Conservation (phyloP, 2,113 vertebrate genomes). For the Myotis lucifugus region DNA sequence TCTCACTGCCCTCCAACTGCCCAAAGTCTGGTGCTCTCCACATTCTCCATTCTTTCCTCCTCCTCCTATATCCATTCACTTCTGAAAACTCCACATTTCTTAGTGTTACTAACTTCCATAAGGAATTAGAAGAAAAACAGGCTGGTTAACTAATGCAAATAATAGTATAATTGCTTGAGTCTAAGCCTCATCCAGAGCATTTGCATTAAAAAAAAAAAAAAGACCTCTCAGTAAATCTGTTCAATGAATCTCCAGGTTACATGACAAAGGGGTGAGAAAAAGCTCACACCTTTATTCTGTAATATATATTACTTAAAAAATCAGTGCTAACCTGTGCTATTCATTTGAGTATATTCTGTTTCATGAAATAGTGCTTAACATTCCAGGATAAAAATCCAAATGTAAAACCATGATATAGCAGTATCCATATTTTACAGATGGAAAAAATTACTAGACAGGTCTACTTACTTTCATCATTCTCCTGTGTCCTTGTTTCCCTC, state of each 20-base stretch:
- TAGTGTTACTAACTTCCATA: neutral
- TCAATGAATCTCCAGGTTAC: neutral
- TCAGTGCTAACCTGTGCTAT: neutral
- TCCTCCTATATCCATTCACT: neutral
- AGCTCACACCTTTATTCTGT: neutral
- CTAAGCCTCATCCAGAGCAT: neutral
- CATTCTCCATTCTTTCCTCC: neutral
- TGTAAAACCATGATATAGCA: neutral
- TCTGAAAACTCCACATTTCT: neutral
- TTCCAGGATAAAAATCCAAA: constrained; percentile 37
- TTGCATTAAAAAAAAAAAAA: neutral
- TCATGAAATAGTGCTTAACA: constrained; percentile 25
- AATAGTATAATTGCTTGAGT: neutral
- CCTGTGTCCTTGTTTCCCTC: neutral
- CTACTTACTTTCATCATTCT: neutral
- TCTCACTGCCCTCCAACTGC: neutral
- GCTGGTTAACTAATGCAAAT: neutral
- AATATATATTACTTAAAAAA: neutral
- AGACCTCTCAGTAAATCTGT: neutral
- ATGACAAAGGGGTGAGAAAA: neutral
- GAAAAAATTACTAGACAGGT: neutral
- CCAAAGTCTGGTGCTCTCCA: neutral
- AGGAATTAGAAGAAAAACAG: constrained; percentile 19
- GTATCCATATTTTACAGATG: neutral
- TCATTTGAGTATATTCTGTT: constrained; percentile 29